Evolutionary conservation across 2,888 invertebrate genomes (phyloP).

Genomic region (Tolmerus cingulatus): DNA sequence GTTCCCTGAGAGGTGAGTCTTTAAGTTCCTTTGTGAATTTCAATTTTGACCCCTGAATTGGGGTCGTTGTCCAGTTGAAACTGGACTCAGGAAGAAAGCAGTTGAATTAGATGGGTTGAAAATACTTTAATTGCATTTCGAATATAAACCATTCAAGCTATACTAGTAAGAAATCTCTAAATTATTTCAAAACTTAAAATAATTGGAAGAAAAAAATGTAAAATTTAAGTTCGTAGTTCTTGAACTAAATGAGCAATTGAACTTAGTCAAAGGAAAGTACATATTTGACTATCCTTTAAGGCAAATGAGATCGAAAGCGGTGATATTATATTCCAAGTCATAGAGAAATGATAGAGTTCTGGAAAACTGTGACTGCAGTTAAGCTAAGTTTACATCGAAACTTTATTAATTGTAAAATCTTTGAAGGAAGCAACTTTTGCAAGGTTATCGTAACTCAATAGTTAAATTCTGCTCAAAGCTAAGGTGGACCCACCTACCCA

Average conservation of each 20-base stretch:
- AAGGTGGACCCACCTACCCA: neutral
- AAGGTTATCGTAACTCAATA: neutral
- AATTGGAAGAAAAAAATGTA: too few relatives aligned
- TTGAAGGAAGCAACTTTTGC: neutral
- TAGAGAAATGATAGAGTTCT: neutral
- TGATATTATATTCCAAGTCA: neutral
- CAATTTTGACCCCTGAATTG: neutral
- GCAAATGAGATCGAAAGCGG: neutral
- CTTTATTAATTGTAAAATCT: neutral
- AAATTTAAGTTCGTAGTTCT: neutral
- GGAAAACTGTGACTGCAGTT: neutral
- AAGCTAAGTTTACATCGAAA: neutral
- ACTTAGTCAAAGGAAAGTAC: neutral
- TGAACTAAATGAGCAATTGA: neutral
- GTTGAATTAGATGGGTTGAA: neutral
- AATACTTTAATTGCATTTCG: too few relatives aligned
- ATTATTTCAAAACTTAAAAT: too few relatives aligned
- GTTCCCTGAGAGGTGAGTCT: neutral
- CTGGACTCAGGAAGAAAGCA: neutral
- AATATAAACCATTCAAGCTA: too few relatives aligned
- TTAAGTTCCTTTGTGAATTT: neutral
- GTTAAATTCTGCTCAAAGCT: too few relatives aligned
- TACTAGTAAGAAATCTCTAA: too few relatives aligned
- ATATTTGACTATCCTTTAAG: neutral
- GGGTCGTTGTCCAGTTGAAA: neutral